phyloP scores from a whole-genome alignment of 2,113 vertebrate genomes.

The Orycteropus afer region DNA sequence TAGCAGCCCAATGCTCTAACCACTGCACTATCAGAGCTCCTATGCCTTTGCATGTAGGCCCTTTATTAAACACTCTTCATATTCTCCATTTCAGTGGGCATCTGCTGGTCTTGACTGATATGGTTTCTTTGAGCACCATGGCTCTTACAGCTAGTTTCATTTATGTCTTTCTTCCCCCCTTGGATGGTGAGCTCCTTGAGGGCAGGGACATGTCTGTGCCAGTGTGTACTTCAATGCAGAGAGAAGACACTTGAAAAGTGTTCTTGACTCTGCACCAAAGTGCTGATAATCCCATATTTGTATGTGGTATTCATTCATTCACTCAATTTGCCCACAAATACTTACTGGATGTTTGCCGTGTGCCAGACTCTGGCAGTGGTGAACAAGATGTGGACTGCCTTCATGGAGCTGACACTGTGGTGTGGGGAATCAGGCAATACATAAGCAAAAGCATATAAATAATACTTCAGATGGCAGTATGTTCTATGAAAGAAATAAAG shows the following conservation, averaged over 20 bases:
- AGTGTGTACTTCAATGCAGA: background rate
- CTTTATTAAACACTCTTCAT: background rate
- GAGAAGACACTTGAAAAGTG: background rate
- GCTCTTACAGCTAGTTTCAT: background rate
- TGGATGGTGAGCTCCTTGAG: background rate
- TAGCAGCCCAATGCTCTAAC: too few relatives aligned
- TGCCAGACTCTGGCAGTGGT: background rate
- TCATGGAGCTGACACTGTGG: fast-evolving
- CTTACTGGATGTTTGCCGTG: fast-evolving
- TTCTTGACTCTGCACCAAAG: background rate
- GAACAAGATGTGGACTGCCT: background rate
- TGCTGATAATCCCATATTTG: too few relatives aligned
- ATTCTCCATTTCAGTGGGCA: background rate
- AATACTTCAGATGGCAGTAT: background rate
- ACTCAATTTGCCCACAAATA: background rate
- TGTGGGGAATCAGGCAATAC: fast-evolving
- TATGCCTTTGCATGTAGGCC: background rate
- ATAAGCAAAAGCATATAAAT: too few relatives aligned
- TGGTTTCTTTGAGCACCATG: background rate
- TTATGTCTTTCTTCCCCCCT: background rate
- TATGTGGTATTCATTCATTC: background rate
- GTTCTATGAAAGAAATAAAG: background rate
- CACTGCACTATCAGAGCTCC: too few relatives aligned
- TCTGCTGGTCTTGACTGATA: background rate
- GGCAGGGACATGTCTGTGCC: background rate